Evolutionary conservation across 2,888 invertebrate species (phyloP), one percentile per base, ranked within the genome.

Genomic region (Acrobasis suavella): DNA sequence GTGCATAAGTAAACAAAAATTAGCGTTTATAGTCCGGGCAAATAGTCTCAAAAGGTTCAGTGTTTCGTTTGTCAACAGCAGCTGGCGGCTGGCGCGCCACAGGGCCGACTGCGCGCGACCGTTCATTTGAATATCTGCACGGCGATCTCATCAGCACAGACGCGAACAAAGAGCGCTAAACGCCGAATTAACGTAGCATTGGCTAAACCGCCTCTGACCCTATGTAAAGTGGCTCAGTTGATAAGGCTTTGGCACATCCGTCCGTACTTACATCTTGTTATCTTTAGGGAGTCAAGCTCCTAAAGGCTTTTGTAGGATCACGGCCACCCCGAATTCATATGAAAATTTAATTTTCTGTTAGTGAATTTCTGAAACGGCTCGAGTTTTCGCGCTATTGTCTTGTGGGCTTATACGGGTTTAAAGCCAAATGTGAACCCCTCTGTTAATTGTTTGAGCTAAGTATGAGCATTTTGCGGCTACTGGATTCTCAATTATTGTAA

Each of bases 281-380:
- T 88, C 86, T 87, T 82, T 78, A 67, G 80, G 79, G 74, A 82
- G 81, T 81, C 78, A 76, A 79, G 80, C 77, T 80, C 80, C 78
- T 73, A 82, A 85, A 85, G 83, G 86, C 87, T 89, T 87, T 86
- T 81, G 82, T 83, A 77, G 85, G 87, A 88, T 89, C 84, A 83
- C 80, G 77, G 79, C 76, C 74, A 77, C 83, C 77, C 79, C 70
- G 79, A 85, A 89, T 87, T 87, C 86, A 85, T 89, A 89, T 87
- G 89, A 90, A 91, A 88, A 89, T 89, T 90, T 83, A 90, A 90
- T 90, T 87, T 88, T 87, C 85, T 82, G 86, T 85, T 83, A 84
- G 85, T 83, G 85, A 86, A 86, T 84, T 85, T 85, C 86, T 81
- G 82, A 82, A 88, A 88, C 82, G 75, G 80, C 80, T 73, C 64